phyloP scores from a whole-genome alignment of 2,113 vertebrate species.

The Nannospalax galili region DNA sequence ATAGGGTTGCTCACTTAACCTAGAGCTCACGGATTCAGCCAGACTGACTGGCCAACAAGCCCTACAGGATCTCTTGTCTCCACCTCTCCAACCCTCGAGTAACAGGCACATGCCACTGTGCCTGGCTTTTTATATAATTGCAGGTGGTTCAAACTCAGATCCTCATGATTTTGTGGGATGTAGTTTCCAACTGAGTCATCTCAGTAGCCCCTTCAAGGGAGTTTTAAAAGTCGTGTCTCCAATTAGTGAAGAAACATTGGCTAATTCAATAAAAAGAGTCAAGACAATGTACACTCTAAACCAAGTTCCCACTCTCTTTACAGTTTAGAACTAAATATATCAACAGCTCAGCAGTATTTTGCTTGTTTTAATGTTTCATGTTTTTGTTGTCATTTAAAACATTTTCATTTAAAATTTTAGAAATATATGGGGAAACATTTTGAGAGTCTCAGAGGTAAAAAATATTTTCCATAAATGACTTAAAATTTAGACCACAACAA shows the following conservation, averaged over 20 bases:
- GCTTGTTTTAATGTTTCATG: neutral
- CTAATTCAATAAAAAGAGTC: neutral
- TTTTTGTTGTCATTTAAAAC: constrained; percentile 34
- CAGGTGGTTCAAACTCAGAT: neutral
- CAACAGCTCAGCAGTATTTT: neutral
- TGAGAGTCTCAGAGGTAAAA: constrained; percentile 8
- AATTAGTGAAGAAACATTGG: neutral
- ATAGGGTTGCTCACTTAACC: too few relatives aligned
- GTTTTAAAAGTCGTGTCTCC: constrained; percentile 12
- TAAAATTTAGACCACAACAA: neutral
- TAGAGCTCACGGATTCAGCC: neutral
- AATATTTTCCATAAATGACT: neutral
- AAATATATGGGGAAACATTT: neutral
- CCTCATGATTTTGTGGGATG: neutral
- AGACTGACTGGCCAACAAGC: neutral
- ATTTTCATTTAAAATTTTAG: constrained; percentile 4
- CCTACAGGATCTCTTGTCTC: neutral
- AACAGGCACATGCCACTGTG: neutral
- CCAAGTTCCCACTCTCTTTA: neutral
- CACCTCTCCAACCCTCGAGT: neutral
- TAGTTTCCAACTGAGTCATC: neutral
- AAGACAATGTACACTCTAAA: neutral
- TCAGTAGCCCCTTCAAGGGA: neutral
- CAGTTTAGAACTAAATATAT: neutral
- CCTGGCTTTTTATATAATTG: neutral